A percentile compares a stretch with the other conserved stretches of the same genome.
These are phyloP conservation scores for Coendou prehensilis DNA, from an alignment of 2,797 vertebrate species.

Conservation along the genomic window DNA sequence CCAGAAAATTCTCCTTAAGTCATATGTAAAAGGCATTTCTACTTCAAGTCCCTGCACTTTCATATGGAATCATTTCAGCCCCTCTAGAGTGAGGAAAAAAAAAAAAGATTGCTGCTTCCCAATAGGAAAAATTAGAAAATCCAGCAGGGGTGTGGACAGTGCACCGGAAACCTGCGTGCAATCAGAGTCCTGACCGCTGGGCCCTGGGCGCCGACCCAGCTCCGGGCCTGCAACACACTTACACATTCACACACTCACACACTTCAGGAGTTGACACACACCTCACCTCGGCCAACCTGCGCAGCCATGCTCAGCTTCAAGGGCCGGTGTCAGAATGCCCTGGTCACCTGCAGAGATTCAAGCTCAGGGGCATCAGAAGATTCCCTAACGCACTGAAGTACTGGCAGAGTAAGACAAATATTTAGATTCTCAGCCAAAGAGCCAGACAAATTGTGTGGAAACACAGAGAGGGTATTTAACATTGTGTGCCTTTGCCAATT, in stretches of 20 bases:
- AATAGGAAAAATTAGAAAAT: background rate
- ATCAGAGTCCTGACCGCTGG: background rate
- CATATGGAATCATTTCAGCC: background rate
- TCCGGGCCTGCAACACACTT: background rate
- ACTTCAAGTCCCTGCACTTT: conserved; percentile 14
- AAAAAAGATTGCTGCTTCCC: background rate
- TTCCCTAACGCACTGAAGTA: background rate
- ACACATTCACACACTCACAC: background rate
- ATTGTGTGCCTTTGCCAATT: background rate
- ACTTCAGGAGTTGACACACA: background rate
- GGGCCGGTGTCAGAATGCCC: background rate
- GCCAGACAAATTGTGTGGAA: background rate
- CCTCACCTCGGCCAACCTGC: background rate
- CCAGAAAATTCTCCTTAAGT: background rate
- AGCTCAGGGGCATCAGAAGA: background rate
- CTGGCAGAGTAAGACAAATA: background rate
- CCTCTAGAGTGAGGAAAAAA: background rate
- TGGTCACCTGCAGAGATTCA: background rate
- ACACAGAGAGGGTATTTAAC: conserved; percentile 21
- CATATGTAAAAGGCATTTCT: background rate
- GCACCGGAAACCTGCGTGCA: background rate
- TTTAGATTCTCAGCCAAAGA: conserved; percentile 57
- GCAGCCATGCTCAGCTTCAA: no score
- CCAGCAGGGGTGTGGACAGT: background rate
- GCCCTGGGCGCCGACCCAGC: no score